phyloP scores from a whole-genome alignment of 1,140 invertebrate genomes.

The Penaeus chinensis region DNA sequence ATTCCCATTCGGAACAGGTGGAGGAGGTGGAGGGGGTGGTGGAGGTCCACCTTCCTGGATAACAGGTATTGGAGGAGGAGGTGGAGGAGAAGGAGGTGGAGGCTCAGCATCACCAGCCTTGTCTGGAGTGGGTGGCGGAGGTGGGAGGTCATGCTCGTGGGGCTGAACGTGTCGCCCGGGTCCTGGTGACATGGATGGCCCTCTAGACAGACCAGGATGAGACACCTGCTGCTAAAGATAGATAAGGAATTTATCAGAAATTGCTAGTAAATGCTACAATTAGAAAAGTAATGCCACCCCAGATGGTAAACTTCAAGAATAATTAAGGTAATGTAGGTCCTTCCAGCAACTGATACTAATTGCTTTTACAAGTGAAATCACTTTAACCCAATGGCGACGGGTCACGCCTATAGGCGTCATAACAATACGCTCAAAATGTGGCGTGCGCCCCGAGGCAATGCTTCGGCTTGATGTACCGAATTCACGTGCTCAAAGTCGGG shows the following conservation, averaged over 20 bases:
- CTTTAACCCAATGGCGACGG: too few species aligned
- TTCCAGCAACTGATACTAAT: too few species aligned
- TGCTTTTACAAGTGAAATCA: too few species aligned
- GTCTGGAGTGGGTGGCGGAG: slow-evolving; percentile 69
- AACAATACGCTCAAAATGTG: too few species aligned
- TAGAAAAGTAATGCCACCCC: too few species aligned
- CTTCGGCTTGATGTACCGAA: too few species aligned
- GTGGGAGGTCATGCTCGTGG: slow-evolving; percentile 71
- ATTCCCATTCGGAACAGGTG: slow-evolving; percentile 68
- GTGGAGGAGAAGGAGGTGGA: slow-evolving; percentile 63
- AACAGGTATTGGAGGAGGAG: slow-evolving; percentile 54
- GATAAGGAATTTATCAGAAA: background rate
- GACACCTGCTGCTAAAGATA: slow-evolving; percentile 26
- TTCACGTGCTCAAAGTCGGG: too few species aligned
- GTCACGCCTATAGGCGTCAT: too few species aligned
- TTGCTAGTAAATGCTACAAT: too few species aligned
- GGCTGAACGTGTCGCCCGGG: slow-evolving; percentile 65
- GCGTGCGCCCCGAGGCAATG: too few species aligned
- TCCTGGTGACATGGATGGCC: slow-evolving; percentile 52
- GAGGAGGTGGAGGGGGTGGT: slow-evolving; percentile 73
- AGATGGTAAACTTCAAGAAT: too few species aligned
- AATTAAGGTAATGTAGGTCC: too few species aligned
- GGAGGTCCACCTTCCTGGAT: slow-evolving; percentile 65
- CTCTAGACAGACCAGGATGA: slow-evolving; percentile 9
- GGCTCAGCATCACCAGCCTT: slow-evolving; percentile 66